A percentile compares a stretch with the other conserved stretches of the same genome.
Evolutionary conservation across 2,797 vertebrate genomes (phyloP).

Genomic region (Lophius americanus): DNA sequence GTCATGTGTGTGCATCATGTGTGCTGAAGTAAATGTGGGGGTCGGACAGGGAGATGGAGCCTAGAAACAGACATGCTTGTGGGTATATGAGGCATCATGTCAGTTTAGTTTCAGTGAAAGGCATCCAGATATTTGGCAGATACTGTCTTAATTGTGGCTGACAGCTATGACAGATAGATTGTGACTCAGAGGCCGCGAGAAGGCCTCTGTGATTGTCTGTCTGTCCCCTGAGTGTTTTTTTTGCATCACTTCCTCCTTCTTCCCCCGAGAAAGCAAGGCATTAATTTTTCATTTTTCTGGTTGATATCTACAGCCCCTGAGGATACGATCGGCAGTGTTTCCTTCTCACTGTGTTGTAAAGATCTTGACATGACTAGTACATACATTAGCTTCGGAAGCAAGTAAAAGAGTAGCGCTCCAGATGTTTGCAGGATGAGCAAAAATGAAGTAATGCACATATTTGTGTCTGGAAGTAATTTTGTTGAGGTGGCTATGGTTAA

Average conservation of each 20-base stretch:
- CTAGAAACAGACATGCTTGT: slow-evolving; percentile 30
- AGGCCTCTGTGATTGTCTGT: slow-evolving; percentile 48
- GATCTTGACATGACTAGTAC: no score
- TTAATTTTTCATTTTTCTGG: slow-evolving; percentile 19
- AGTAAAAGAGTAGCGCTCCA: no score
- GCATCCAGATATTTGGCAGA: slow-evolving; percentile 59
- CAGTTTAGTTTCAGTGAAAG: slow-evolving; percentile 52
- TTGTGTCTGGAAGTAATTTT: no score
- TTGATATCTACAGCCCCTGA: not conserved
- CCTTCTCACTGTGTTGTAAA: no score
- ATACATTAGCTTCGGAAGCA: no score
- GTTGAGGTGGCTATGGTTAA: no score
- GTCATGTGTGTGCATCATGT: not conserved
- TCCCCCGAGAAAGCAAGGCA: slow-evolving; percentile 29
- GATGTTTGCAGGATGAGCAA: no score
- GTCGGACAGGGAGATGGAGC: slow-evolving; percentile 25
- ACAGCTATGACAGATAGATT: slow-evolving; percentile 62
- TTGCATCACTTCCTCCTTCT: slow-evolving; percentile 47
- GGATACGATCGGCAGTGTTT: not conserved
- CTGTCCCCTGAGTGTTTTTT: slow-evolving; percentile 54
- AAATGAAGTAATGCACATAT: no score
- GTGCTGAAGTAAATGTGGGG: not conserved
- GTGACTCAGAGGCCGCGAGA: slow-evolving; percentile 50
- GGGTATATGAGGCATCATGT: slow-evolving; percentile 35
- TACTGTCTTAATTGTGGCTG: slow-evolving; percentile 64